Conservation (phyloP, 2,113 vertebrate genomes). For the Rhipidura dahli region DNA sequence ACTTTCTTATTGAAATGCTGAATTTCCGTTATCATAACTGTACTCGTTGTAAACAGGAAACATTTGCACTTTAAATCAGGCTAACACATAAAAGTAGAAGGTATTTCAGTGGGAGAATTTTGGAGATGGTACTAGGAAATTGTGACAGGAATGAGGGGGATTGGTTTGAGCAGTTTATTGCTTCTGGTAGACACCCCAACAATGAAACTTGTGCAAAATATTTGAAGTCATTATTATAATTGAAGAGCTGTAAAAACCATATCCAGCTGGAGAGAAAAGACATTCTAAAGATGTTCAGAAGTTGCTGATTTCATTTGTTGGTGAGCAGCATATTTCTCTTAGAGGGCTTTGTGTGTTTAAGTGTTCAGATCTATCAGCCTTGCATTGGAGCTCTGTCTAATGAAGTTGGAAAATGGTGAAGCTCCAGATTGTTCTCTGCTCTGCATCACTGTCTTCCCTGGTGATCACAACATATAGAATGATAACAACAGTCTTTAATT, state of each 20-base stretch:
- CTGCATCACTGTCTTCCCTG: not conserved
- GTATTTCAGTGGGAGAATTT: not conserved
- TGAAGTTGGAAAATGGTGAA: not conserved
- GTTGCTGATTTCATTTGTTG: not conserved
- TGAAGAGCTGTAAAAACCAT: not conserved
- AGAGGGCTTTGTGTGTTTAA: not conserved
- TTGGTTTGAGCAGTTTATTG: not conserved
- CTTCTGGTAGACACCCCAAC: not conserved
- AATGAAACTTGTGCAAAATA: not conserved
- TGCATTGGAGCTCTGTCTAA: not conserved
- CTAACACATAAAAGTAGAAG: not conserved
- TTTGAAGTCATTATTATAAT: not conserved
- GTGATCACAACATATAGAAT: not conserved
- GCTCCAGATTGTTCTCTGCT: not conserved
- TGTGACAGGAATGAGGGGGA: not conserved
- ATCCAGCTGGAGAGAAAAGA: not conserved
- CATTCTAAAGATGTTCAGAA: not conserved
- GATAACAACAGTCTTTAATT: not conserved
- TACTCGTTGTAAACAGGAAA: constrained; percentile 14
- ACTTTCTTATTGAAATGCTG: not conserved
- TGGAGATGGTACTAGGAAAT: not conserved
- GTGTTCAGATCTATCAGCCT: not conserved
- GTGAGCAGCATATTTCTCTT: not conserved
- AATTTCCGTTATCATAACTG: not conserved
- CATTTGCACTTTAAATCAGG: not conserved